phyloP scores from a whole-genome alignment of 1,140 invertebrate species.

The honey bee (Apis mellifera) region Amel_HAv3.1 CM009932.2:11268501-11269000 shows the following conservation, averaged over 20 bases:
- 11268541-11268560: not conserved
- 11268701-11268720: slow-evolving; percentile 11
- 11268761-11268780: not conserved
- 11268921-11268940: not conserved
- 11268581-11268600: not conserved
- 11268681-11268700: not conserved
- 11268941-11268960: not conserved
- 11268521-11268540: not conserved
- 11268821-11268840: not conserved
- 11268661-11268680: not conserved
- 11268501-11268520: slow-evolving; percentile 16
- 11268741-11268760: not conserved
- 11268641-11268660: slow-evolving; percentile 44
- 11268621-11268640: slow-evolving; percentile 37
- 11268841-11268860: not conserved
- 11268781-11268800: not conserved
- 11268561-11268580: not conserved
- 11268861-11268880: not conserved
- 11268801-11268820: not conserved
- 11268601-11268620: slow-evolving; percentile 25
- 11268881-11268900: not conserved
- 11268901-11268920: not conserved
- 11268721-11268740: not conserved
- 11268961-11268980: not conserved
- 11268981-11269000: not conserved